Conservation (phyloP, 2,888 invertebrate genomes). For the Melinopterus prodromus region DNA sequence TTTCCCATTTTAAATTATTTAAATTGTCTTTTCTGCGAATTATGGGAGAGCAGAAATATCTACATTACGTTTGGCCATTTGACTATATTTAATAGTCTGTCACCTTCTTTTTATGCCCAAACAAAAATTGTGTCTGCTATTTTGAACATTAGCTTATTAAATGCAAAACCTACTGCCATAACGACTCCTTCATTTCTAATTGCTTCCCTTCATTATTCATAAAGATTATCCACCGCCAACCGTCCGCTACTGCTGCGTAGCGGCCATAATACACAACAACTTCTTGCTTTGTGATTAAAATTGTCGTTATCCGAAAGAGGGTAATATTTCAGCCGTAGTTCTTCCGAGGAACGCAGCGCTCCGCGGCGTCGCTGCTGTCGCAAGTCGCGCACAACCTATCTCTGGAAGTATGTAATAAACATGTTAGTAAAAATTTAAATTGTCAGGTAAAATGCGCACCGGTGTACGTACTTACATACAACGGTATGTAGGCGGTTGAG, state of each 20-base stretch:
- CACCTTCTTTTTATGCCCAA: too few relatives aligned
- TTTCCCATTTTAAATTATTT: too few relatives aligned
- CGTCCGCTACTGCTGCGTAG: background rate
- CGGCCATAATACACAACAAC: background rate
- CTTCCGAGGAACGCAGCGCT: background rate
- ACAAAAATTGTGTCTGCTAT: too few relatives aligned
- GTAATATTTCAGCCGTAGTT: background rate
- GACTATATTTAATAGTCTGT: too few relatives aligned
- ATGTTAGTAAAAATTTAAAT: background rate
- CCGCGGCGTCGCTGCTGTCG: background rate
- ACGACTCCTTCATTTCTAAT: too few relatives aligned
- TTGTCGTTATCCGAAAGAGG: slow-evolving; percentile 16
- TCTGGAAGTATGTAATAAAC: background rate
- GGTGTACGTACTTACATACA: background rate
- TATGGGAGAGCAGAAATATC: too few relatives aligned
- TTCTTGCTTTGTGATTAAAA: slow-evolving; percentile 23
- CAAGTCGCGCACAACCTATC: background rate
- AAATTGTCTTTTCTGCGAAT: too few relatives aligned
- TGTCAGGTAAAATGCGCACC: background rate
- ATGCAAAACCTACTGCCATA: too few relatives aligned
- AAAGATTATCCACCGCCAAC: background rate
- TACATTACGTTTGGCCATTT: too few relatives aligned
- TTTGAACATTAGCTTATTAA: too few relatives aligned
- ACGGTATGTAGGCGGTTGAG: background rate
- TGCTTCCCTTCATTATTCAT: background rate